Evolutionary conservation across 2,888 invertebrate genomes (phyloP), one percentile per base, ranked within the genome.

Genomic region (Lathronympha strigana): DNA sequence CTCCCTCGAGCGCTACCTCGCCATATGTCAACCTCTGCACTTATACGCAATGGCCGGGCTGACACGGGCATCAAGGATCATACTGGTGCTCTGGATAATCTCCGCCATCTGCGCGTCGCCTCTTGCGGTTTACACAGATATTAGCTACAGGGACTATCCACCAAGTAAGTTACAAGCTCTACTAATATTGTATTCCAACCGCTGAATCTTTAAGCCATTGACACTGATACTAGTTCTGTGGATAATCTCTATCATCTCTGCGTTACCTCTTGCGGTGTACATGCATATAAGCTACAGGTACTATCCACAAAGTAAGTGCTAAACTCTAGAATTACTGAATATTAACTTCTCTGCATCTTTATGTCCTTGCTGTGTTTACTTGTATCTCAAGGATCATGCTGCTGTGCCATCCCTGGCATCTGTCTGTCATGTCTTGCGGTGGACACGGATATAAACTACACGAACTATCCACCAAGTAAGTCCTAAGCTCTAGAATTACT

Each of bases 1-100:
- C 86, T 97, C 98, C 1, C 94, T 96, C 85, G 98, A 98, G 88
- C 93, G 98, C 54, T 97, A 97, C 88, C 88, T 98, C 78, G 98
- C 98, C 19, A 98, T 98, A 75, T 89, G 89, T 78, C 96, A 97
- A 79, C 98, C 98, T 0, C 87, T 98, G n/a, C 94, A 95, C 76
- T 93, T 96, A 45, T 96, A 97, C 83, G 94, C 95, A 15, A 96
- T 97, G 94, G 95, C 96, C 0, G 96, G 96, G 0, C 92, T 96
- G 50, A 95, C 95, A 71, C 90, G 98, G 51, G 97, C 97, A 0
- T 88, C 95, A 6, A 93, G 96, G 67, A 96, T 97, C 75, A 97
- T 98, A 60, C 89, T 95, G 1, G 88, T 93, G 19, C 92, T 97
- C 21, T 98, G 98, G 98, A 74, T 95, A 21, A 86, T 96, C 9